These are phyloP conservation scores for Podiceps cristatus DNA, from an alignment of 2,113 vertebrate genomes.

Conservation along the genomic window DNA sequence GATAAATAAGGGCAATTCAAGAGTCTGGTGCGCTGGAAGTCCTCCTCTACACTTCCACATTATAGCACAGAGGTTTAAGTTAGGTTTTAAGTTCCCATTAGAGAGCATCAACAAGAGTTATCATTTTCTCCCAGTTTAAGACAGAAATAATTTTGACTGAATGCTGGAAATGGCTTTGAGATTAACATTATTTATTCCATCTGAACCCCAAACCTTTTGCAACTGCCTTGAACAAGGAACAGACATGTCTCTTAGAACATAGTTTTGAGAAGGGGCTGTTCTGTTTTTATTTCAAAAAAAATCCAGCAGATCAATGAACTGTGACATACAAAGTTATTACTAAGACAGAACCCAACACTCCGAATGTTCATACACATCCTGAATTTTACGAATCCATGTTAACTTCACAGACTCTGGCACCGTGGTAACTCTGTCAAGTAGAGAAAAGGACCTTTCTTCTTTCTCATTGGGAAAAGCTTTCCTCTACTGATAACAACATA, in stretches of 20 bases:
- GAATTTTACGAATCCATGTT: background rate
- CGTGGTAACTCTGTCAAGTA: background rate
- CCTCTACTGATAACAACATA: background rate
- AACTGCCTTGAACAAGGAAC: background rate
- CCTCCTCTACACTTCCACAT: background rate
- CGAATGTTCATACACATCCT: background rate
- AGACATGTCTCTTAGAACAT: background rate
- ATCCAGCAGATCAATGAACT: background rate
- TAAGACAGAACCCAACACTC: background rate
- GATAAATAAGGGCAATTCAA: background rate
- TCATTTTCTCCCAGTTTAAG: background rate
- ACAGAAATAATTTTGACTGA: background rate
- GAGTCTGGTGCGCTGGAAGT: background rate
- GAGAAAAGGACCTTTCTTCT: background rate
- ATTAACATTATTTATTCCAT: background rate
- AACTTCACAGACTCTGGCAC: background rate
- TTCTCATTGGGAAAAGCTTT: background rate
- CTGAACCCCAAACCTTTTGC: background rate
- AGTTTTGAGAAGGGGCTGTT: background rate
- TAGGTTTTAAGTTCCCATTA: background rate
- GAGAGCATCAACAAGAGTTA: background rate
- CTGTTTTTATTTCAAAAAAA: background rate
- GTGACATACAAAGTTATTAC: background rate
- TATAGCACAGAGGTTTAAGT: background rate
- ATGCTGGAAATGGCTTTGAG: background rate